Conservation (phyloP, 2,888 invertebrate species). For the Caenorhabditis sulstoni region DNA sequence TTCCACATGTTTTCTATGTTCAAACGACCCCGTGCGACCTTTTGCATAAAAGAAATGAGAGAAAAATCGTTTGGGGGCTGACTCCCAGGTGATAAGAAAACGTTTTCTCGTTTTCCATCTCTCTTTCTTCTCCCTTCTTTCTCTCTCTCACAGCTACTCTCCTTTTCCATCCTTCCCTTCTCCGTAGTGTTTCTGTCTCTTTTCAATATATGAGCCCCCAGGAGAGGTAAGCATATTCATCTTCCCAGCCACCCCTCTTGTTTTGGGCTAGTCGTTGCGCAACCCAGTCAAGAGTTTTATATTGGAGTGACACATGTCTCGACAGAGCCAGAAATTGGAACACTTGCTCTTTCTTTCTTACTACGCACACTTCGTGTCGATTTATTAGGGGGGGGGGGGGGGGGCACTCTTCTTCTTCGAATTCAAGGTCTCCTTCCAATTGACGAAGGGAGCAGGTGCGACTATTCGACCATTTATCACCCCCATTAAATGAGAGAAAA, state of each 20-base stretch:
- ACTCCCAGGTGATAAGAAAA: constrained; percentile 12
- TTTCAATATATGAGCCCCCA: constrained; percentile 9
- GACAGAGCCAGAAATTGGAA: constrained; percentile 37
- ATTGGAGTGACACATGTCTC: constrained; percentile 37
- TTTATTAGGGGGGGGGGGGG: constrained; percentile 7
- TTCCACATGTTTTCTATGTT: constrained; percentile 25
- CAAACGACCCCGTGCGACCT: constrained; percentile 43
- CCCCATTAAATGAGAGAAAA: constrained; percentile 38
- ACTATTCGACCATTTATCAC: constrained; percentile 42
- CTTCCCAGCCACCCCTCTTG: constrained; percentile 32
- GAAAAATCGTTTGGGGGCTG: not conserved
- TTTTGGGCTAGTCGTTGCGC: constrained; percentile 39
- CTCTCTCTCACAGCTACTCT: not conserved
- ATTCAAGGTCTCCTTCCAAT: constrained; percentile 13
- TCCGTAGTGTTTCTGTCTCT: constrained; percentile 22
- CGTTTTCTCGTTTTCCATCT: not conserved
- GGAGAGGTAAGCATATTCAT: constrained; percentile 53
- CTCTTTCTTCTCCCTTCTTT: constrained; percentile 1
- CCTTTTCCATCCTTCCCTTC: constrained; percentile 1
- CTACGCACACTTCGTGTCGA: constrained; percentile 11
- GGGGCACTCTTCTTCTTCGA: no score
- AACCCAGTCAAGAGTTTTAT: constrained; percentile 43
- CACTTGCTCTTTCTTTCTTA: constrained; percentile 31
- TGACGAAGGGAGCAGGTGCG: constrained; percentile 47
- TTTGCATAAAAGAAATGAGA: constrained; percentile 26